Evolutionary conservation across 1,140 invertebrate species (phyloP).

Genomic region (Pantala flavescens): DNA sequence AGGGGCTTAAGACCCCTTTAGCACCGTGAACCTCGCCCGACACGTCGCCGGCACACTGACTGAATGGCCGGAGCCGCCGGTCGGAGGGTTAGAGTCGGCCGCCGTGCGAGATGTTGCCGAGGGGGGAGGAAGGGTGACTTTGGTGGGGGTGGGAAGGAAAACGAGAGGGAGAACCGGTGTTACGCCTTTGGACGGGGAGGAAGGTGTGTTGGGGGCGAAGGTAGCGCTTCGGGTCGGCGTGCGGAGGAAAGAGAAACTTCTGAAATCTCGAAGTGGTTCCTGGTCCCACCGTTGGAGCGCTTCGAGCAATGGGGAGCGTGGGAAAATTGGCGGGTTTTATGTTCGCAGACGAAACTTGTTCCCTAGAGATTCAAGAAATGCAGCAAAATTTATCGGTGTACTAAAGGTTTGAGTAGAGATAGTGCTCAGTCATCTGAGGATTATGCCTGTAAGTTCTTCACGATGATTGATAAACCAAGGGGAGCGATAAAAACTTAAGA

Average conservation of each 20-base stretch:
- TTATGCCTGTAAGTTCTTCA: too few species aligned
- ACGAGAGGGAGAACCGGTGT: conserved; percentile 34
- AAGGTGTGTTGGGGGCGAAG: conserved; percentile 20
- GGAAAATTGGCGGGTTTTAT: too few species aligned
- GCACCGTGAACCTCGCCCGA: too few species aligned
- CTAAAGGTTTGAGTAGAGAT: too few species aligned
- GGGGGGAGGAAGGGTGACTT: conserved; percentile 27
- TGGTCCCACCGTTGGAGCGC: not conserved
- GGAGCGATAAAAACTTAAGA: too few species aligned
- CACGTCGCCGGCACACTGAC: not conserved
- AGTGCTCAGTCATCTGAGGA: too few species aligned
- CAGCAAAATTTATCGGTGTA: too few species aligned
- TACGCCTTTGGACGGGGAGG: conserved; percentile 36
- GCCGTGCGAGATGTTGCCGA: not conserved
- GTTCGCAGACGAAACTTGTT: too few species aligned
- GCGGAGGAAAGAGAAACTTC: not conserved
- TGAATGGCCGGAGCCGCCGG: not conserved
- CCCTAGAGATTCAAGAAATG: too few species aligned
- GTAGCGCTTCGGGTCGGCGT: conserved; percentile 15
- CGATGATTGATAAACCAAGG: too few species aligned
- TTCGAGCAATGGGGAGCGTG: too few species aligned
- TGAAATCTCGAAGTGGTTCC: not conserved
- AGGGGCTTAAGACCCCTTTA: too few species aligned
- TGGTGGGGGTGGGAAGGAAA: conserved; percentile 27
- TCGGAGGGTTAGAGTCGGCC: not conserved